Percentiles rank a stretch among this genome's conserved stretches.
Evolutionary conservation across 2,113 vertebrate species (phyloP).

Genomic region (Grammomys dolichurus): DNA sequence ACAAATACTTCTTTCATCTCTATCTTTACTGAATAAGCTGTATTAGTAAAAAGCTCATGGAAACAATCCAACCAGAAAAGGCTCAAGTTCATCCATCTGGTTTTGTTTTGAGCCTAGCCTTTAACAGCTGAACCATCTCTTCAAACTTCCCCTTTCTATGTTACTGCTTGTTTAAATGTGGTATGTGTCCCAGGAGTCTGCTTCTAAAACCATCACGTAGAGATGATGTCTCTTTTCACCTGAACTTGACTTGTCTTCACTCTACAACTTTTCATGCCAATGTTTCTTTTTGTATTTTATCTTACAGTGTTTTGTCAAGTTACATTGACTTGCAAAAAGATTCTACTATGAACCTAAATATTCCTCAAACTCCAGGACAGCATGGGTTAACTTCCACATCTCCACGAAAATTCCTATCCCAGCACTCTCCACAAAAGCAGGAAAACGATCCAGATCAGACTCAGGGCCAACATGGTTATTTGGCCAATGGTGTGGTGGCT

Average conservation of each 20-base stretch:
- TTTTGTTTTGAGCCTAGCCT: neutral
- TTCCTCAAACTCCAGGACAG: slow-evolving; percentile 84
- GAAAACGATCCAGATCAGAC: slow-evolving; percentile 68
- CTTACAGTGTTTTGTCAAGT: slow-evolving; percentile 80
- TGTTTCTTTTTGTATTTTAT: slow-evolving; percentile 51
- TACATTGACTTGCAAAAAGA: slow-evolving; percentile 86
- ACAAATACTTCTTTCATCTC: neutral
- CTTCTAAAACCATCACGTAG: neutral
- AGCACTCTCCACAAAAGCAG: slow-evolving; percentile 81
- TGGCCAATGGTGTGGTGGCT: slow-evolving; percentile 84
- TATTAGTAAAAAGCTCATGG: neutral
- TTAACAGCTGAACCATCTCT: neutral
- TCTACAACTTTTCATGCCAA: neutral
- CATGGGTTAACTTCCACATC: slow-evolving; percentile 80
- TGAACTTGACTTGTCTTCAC: neutral
- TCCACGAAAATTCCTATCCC: slow-evolving; percentile 82
- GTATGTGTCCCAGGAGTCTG: neutral
- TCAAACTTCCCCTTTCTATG: neutral
- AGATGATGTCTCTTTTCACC: neutral
- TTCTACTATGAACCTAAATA: slow-evolving; percentile 75
- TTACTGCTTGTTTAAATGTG: neutral
- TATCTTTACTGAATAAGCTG: neutral
- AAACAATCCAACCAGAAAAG: neutral
- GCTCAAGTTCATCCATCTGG: neutral
- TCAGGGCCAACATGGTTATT: slow-evolving; percentile 80